These are phyloP conservation scores for Mimumesa dahlbomi DNA, from an alignment of 2,888 invertebrate species.

Conservation along the genomic window DNA sequence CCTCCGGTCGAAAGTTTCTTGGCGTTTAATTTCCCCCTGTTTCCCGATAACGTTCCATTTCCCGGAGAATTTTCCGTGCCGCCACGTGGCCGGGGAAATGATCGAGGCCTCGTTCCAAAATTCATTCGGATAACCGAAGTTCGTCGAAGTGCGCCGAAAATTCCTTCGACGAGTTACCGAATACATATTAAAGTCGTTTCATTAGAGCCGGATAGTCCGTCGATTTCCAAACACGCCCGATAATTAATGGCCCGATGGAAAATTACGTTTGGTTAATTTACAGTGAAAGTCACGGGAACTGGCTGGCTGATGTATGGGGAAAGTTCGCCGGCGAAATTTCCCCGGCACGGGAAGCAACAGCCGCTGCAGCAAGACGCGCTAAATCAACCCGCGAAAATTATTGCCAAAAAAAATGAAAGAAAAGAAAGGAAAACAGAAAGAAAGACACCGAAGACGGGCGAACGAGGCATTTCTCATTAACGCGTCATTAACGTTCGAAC, in stretches of 20 bases:
- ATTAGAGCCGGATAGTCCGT: background rate
- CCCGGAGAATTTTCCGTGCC: too few species aligned
- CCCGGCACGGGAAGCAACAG: conserved; percentile 27
- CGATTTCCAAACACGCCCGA: background rate
- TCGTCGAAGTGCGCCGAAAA: too few species aligned
- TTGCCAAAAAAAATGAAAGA: conserved; percentile 37
- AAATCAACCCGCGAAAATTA: conserved; percentile 42
- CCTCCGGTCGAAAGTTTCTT: too few species aligned
- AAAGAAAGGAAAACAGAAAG: background rate
- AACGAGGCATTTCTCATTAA: conserved; percentile 55
- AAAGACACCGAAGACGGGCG: background rate
- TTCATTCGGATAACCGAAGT: too few species aligned
- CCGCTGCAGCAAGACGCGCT: conserved; percentile 20
- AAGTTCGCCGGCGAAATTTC: conserved; percentile 26
- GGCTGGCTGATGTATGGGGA: conserved; percentile 23
- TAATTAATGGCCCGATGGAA: conserved; percentile 21
- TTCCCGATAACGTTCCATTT: too few species aligned
- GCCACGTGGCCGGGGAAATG: too few species aligned
- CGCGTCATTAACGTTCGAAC: conserved; percentile 58
- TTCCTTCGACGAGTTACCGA: background rate
- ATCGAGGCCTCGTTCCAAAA: too few species aligned
- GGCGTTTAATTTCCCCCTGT: too few species aligned
- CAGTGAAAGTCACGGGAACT: conserved; percentile 29
- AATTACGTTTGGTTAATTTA: conserved; percentile 46
- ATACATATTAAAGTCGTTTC: background rate